phyloP scores from a whole-genome alignment of 2,888 invertebrate species.

The Harpalus rubripes region DNA sequence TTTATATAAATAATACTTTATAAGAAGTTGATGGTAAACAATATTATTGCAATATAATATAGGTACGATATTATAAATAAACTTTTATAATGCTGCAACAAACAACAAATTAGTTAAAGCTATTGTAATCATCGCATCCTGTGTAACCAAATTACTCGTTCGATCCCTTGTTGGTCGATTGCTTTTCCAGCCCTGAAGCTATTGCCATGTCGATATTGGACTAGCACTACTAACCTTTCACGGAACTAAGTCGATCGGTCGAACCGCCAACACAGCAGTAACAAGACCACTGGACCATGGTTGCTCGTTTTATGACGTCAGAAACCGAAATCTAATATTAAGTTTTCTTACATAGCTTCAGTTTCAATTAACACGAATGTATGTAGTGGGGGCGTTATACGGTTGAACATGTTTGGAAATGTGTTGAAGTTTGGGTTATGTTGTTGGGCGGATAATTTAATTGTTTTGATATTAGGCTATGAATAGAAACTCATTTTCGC shows the following conservation, averaged over 20 bases:
- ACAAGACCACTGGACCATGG: slow-evolving; percentile 21
- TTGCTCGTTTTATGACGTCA: slow-evolving; percentile 24
- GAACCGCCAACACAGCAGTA: neutral
- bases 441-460: neutral
- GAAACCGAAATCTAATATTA: slow-evolving; percentile 44
- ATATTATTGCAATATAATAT: no score
- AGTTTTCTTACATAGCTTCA: slow-evolving; percentile 19
- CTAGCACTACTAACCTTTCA: neutral
- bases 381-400: slow-evolving; percentile 13
- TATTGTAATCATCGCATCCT: no score
- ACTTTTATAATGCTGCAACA: no score
- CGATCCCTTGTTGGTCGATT: no score
- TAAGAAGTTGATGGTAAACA: no score
- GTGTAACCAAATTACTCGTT: no score
- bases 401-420: neutral
- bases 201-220: no score
- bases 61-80: no score
- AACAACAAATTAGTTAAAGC: no score
- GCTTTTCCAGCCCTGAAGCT: no score
- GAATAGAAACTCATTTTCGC: neutral
- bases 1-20: no score
- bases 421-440: neutral
- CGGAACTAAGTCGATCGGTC: slow-evolving; percentile 16
- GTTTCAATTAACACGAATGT: slow-evolving; percentile 46
- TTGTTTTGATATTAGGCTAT: neutral